Conservation (phyloP, 2,888 invertebrate species). For the Protophormia terraenovae region DNA sequence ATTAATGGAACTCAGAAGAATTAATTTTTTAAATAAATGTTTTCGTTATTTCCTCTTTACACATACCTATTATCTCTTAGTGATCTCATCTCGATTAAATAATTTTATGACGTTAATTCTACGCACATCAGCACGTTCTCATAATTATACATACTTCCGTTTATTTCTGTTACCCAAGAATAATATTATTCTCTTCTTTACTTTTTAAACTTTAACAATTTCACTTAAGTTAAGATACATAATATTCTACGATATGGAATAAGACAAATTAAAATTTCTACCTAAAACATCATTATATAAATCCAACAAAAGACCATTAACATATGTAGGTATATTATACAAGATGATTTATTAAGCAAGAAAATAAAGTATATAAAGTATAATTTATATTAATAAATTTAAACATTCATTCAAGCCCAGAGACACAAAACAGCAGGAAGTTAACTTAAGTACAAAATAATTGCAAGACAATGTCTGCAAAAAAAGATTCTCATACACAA, state of each 20-base stretch:
- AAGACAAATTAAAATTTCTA: not conserved
- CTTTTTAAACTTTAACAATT: not conserved
- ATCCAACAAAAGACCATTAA: not conserved
- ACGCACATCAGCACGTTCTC: not conserved
- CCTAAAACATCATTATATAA: not conserved
- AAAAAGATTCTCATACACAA: not conserved
- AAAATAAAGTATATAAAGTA: not conserved
- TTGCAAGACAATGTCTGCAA: conserved; percentile 11
- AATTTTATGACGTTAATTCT: not conserved
- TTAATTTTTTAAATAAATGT: too few species aligned
- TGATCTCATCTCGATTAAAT: not conserved
- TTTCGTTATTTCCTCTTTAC: too few species aligned
- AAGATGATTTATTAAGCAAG: not conserved
- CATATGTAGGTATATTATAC: not conserved
- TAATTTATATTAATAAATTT: not conserved
- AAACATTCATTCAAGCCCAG: not conserved
- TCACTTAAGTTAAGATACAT: too few species aligned
- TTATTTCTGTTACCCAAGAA: not conserved
- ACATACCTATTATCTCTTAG: too few species aligned
- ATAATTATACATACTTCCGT: not conserved
- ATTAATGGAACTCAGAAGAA: too few species aligned
- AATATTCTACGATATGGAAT: not conserved
- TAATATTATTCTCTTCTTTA: not conserved
- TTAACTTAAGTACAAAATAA: conserved; percentile 52
- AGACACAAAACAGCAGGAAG: conserved; percentile 26